Evolutionary conservation across 2,888 invertebrate species (phyloP), one percentile per base, ranked within the genome.

Genomic region (Adelphocoris suturalis): DNA sequence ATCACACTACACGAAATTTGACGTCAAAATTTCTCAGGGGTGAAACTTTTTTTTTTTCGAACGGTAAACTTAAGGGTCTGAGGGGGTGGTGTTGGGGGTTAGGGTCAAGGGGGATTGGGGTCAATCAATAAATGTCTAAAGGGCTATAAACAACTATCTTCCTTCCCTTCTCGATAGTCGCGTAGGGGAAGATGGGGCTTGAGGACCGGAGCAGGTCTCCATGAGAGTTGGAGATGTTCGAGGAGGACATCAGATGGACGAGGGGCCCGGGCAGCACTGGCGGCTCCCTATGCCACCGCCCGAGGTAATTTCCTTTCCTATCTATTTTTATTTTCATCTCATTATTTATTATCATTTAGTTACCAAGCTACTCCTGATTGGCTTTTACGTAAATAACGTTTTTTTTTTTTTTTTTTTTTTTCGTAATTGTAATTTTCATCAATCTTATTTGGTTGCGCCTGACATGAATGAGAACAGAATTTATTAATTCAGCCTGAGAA

Each of bases 231-330:
- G 88, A 91, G 90, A 92, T 92, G 92, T 92, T 91, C 92, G 92
- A 88, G 91, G 92, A 90, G 91, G 92, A 90, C 91, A 92, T 82
- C 89, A 89, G 90, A 90, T 91, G 91, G 91, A 91, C 91, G 86
- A 88, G 91, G 46, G 91, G 91, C 52, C 91, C 91, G 12, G 91
- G 91, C 14, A 91, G 91, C 76, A 91, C 90, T 75, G 89, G 90
- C 47, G 92, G 92, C 86, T 91, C 92, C 86, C 91, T 91, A 19
- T 91, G 88, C 90, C 91, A 91, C 91, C 91, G 91, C 89, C 91
- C 91, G 80, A 90, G 91, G 91, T 90, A 91, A 90, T 16, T 52
- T 48, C 23, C 19, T 68, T 68, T 23, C 23, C 23, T 52, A 12
- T 1, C 9, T 68, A 19, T 23, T 68, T 4, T 1, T 68, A 23